Conservation (phyloP, 2,797 vertebrate genomes). For the Platalea minor region DNA sequence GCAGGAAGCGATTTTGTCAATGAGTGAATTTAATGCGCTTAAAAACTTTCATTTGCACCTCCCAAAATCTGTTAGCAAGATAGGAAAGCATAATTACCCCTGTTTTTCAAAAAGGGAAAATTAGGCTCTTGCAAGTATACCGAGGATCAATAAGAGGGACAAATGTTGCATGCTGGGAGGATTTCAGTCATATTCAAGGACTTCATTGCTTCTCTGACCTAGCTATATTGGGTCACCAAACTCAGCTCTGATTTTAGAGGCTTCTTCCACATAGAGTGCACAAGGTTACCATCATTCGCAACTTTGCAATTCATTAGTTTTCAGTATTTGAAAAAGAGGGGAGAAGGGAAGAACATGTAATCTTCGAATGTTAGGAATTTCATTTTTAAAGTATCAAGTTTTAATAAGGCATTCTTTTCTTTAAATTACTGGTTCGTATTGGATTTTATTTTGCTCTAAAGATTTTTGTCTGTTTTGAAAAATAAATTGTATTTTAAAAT, state of each 20-base stretch:
- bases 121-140: background rate
- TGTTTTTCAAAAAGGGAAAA: background rate
- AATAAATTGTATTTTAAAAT: background rate
- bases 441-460: background rate
- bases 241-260: constrained; percentile 36
- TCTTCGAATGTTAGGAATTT: constrained; percentile 9
- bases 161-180: constrained; percentile 31
- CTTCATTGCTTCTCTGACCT: constrained; percentile 52
- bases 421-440: background rate
- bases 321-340: constrained; percentile 20
- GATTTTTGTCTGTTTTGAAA: background rate
- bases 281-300: constrained; percentile 47
- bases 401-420: constrained; percentile 1
- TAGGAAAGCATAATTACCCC: background rate
- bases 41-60: constrained; percentile 15
- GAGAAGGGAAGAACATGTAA: background rate
- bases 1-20: background rate
- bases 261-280: constrained; percentile 29
- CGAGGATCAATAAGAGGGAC: background rate
- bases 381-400: background rate
- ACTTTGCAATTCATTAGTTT: constrained; percentile 57
- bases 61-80: background rate
- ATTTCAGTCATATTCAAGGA: constrained; percentile 44
- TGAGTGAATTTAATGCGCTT: background rate
- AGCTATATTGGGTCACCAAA: constrained; percentile 50